Conservation (phyloP, 2,888 invertebrate genomes). For the Limenitis camilla region DNA sequence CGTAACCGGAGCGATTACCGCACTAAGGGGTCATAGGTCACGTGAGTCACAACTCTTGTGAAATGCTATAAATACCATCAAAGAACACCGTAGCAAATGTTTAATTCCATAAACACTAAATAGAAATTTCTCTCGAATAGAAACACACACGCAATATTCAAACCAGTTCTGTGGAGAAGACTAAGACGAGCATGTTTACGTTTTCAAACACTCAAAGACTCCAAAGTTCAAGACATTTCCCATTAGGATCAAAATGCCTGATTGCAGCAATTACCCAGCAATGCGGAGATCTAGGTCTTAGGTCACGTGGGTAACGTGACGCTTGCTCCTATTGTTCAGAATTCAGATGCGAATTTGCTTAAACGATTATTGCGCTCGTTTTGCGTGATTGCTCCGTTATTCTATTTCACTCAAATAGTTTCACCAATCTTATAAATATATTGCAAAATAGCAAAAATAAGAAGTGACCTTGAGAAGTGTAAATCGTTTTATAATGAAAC, state of each 20-base stretch:
- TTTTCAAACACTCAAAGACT: no score
- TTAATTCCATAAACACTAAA: no score
- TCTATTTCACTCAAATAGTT: background rate
- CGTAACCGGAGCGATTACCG: no score
- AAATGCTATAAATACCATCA: no score
- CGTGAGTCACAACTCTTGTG: no score
- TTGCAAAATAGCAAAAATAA: background rate
- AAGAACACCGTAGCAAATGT: no score
- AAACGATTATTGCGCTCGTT: background rate
- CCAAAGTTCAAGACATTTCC: conserved; percentile 5
- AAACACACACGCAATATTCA: no score
- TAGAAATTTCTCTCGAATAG: no score
- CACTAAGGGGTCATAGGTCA: no score
- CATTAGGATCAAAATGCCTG: conserved; percentile 4
- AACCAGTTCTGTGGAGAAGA: no score
- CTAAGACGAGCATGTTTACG: no score
- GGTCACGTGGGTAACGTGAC: conserved; percentile 10
- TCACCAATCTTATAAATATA: background rate
- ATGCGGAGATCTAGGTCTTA: conserved; percentile 10
- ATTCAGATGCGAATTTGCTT: background rate
- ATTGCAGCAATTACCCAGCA: conserved; percentile 2
- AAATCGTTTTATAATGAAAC: no score
- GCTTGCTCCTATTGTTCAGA: background rate
- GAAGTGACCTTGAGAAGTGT: background rate
- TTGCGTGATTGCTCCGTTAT: background rate